Conservation (phyloP, 2,113 vertebrate genomes). For the Xenopus tropicalis region UCB_Xtro_10.0 CM004449.2:94363501-94364000, state of each 20-base stretch:
- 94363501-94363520: too few relatives aligned
- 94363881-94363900: too few relatives aligned
- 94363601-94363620: constrained; percentile 1
- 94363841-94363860: background rate
- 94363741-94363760: background rate
- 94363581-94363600: background rate
- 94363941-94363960: too few relatives aligned
- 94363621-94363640: constrained; percentile 10
- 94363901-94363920: too few relatives aligned
- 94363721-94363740: constrained; percentile 25
- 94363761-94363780: background rate
- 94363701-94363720: constrained; percentile 28
- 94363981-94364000: too few relatives aligned
- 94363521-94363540: background rate
- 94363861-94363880: background rate
- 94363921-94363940: too few relatives aligned
- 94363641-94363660: constrained; percentile 32
- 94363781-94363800: constrained; percentile 1
- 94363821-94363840: background rate
- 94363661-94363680: constrained; percentile 30
- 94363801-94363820: background rate
- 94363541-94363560: background rate
- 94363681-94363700: constrained; percentile 21
- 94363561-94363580: background rate
- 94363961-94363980: too few relatives aligned